Conservation (phyloP, 2,113 vertebrate genomes). For the Megaptera novaeangliae region DNA sequence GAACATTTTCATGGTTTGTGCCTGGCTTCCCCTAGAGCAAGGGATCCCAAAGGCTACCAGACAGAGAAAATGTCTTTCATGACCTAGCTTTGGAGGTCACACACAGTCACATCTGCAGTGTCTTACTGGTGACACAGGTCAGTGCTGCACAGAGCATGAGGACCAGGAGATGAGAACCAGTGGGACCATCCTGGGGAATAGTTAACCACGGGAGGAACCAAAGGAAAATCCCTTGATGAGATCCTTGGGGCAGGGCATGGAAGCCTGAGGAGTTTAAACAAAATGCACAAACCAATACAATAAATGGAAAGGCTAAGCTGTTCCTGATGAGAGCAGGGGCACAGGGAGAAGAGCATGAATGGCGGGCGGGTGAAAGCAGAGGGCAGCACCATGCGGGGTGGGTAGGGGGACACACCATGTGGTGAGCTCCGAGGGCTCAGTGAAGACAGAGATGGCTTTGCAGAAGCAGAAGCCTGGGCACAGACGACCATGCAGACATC, state of each 20-base stretch:
- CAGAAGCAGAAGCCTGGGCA: neutral
- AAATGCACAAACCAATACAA: neutral
- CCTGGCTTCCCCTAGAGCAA: neutral
- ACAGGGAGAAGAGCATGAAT: neutral
- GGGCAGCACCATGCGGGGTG: neutral
- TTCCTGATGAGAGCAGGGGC: accelerated
- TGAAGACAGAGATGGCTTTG: neutral
- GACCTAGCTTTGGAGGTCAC: neutral
- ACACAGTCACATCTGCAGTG: no score
- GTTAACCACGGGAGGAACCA: neutral
- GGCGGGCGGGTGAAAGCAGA: neutral
- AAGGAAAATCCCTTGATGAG: neutral
- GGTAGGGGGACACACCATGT: no score
- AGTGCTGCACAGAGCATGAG: no score
- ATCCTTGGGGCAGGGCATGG: neutral
- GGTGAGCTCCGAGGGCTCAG: no score
- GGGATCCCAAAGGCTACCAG: neutral
- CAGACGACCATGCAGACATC: neutral
- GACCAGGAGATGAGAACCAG: neutral
- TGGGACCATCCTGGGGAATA: neutral
- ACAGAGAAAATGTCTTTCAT: neutral
- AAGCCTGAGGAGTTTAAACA: neutral
- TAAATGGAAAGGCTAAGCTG: neutral
- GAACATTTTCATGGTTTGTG: neutral
- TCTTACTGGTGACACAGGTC: neutral